Conservation (phyloP, 2,113 vertebrate species). For the Spea bombifrons region DNA sequence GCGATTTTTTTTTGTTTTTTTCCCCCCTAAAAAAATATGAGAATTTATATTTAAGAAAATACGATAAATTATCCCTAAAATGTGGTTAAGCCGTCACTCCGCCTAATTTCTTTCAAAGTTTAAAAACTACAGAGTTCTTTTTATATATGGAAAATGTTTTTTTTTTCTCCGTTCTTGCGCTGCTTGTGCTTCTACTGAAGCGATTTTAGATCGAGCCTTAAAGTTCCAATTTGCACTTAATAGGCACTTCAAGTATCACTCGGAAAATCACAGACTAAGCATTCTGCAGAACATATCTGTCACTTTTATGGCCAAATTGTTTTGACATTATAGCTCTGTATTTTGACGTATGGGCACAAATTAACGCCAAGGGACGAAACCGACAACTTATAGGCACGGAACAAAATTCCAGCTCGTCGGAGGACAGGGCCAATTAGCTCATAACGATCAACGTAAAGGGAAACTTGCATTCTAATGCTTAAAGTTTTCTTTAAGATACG, state of each 20-base stretch:
- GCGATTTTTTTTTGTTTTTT: no score
- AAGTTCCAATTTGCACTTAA: neutral
- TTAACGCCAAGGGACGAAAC: neutral
- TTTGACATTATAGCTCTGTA: conserved; percentile 18
- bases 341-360: conserved; percentile 7
- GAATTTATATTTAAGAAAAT: no score
- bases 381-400: neutral
- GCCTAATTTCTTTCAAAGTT: no score
- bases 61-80: no score
- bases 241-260: neutral
- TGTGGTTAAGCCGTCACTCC: no score
- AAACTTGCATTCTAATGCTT: no score
- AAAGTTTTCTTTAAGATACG: no score
- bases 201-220: conserved; percentile 12
- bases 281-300: conserved; percentile 3
- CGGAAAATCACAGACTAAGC: conserved; percentile 7
- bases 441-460: no score
- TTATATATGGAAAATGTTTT: conserved; percentile 3
- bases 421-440: neutral
- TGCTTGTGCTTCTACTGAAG: conserved; percentile 2
- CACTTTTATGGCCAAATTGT: conserved; percentile 18
- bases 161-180: neutral
- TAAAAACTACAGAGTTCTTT: neutral
- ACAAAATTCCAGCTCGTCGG: neutral
- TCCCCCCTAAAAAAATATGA: no score